phyloP scores from a whole-genome alignment of 2,888 invertebrate species.

The Machimus atricapillus region DNA sequence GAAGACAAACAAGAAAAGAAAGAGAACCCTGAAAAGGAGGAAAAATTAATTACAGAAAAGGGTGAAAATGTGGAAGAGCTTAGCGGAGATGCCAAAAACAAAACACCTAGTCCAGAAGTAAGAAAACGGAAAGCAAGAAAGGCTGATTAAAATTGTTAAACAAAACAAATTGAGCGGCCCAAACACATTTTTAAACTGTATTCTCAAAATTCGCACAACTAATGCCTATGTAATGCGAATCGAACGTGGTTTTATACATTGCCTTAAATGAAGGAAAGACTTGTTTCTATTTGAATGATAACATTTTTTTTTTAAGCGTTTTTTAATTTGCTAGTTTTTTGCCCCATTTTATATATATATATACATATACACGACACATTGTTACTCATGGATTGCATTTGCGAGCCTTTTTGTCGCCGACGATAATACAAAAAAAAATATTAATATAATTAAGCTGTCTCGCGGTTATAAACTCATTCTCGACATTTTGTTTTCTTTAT shows the following conservation, averaged over 20 bases:
- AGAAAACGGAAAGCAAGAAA: slow-evolving; percentile 78
- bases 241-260: slow-evolving; percentile 33
- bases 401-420: neutral
- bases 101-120: slow-evolving; percentile 66
- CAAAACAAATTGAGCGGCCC: neutral
- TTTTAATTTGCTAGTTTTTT: slow-evolving; percentile 1
- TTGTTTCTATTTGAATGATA: slow-evolving; percentile 21
- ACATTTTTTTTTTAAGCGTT: slow-evolving; percentile 2
- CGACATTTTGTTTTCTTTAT: neutral
- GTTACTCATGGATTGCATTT: slow-evolving; percentile 4
- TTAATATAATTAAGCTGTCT: neutral
- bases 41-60: slow-evolving; percentile 43
- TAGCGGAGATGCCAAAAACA: slow-evolving; percentile 43
- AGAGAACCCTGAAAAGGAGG: slow-evolving; percentile 39
- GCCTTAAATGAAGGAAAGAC: slow-evolving; percentile 22
- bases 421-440: neutral
- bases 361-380: neutral
- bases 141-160: slow-evolving; percentile 66
- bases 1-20: slow-evolving; percentile 37
- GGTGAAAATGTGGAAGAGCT: slow-evolving; percentile 37
- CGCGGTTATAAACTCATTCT: neutral
- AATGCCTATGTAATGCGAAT: slow-evolving; percentile 4
- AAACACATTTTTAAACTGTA: slow-evolving; percentile 17
- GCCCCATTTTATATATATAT: neutral
- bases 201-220: slow-evolving; percentile 28